These are phyloP conservation scores for Polypterus senegalus DNA, from an alignment of 2,113 vertebrate species.

Conservation along the genomic window DNA sequence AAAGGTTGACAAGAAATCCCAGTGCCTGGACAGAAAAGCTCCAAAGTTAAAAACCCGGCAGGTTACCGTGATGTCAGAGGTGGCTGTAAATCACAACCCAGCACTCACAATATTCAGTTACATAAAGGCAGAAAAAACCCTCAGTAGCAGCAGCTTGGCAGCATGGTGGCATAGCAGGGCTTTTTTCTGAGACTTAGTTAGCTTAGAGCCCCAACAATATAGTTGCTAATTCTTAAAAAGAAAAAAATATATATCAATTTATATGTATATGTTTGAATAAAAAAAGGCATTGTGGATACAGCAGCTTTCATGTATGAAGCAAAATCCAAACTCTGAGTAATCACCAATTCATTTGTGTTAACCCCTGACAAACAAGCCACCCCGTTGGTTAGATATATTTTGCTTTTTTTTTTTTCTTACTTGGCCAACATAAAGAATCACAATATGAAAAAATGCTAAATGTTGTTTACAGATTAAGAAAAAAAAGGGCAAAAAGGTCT, in stretches of 20 bases:
- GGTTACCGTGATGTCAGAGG: constrained; percentile 23
- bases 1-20: too few relatives aligned
- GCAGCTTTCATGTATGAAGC: constrained; percentile 32
- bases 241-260: constrained; percentile 23
- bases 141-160: constrained; percentile 14
- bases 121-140: constrained; percentile 26
- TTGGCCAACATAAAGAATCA: constrained; percentile 59
- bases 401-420: constrained; percentile 15
- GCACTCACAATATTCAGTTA: constrained; percentile 15
- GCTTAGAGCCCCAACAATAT: constrained; percentile 32
- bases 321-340: constrained; percentile 35
- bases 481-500: constrained; percentile 29
- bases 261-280: constrained; percentile 30
- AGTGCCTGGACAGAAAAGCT: constrained; percentile 7
- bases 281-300: constrained; percentile 19
- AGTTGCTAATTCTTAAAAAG: constrained; percentile 33
- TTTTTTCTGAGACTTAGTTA: constrained; percentile 29
- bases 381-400: neutral
- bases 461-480: constrained; percentile 59
- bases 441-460: constrained; percentile 49
- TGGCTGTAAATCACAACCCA: constrained; percentile 6
- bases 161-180: constrained; percentile 4
- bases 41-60: constrained; percentile 19
- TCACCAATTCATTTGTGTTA: constrained; percentile 11
- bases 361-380: neutral